These are phyloP conservation scores for Amazona guildingii DNA, from an alignment of 2,113 vertebrate species.

Conservation along the genomic window DNA sequence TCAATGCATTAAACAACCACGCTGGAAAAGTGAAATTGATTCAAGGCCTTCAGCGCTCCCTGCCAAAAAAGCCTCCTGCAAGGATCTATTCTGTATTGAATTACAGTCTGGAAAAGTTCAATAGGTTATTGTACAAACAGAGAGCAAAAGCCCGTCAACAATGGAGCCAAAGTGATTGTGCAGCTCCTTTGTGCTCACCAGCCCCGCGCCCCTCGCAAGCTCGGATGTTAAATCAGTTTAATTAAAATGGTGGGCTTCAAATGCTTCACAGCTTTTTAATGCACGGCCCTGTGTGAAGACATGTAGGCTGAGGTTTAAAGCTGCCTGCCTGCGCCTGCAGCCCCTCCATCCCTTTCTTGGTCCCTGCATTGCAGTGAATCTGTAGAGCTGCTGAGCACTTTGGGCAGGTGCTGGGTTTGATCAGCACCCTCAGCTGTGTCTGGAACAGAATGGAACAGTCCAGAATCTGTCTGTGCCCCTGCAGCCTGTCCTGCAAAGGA, in stretches of 20 bases:
- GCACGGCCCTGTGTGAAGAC: neutral
- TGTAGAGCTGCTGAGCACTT: neutral
- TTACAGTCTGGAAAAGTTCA: slow-evolving; percentile 71
- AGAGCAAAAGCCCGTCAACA: slow-evolving; percentile 66
- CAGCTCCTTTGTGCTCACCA: slow-evolving; percentile 51
- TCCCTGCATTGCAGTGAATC: neutral
- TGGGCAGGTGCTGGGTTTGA: neutral
- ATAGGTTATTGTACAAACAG: slow-evolving; percentile 74
- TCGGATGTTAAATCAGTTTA: slow-evolving; percentile 62
- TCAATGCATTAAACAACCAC: slow-evolving; percentile 68
- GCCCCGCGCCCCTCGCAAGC: slow-evolving; percentile 34
- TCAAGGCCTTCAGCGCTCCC: slow-evolving; percentile 67
- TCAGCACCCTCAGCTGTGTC: neutral
- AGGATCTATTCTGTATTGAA: slow-evolving; percentile 73
- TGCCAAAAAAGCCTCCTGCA: slow-evolving; percentile 71
- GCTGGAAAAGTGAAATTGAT: slow-evolving; percentile 71
- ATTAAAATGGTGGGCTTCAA: slow-evolving; percentile 65
- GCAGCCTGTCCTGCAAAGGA: neutral
- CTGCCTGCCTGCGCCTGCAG: neutral
- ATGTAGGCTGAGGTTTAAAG: neutral
- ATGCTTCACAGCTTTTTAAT: neutral
- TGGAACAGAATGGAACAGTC: neutral
- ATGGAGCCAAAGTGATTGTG: slow-evolving; percentile 61
- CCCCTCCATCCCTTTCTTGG: neutral
- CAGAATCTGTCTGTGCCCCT: neutral